Base-by-base conservation (phyloP, 2,113 vertebrate species). In the Argyrosomus japonicus region DNA sequence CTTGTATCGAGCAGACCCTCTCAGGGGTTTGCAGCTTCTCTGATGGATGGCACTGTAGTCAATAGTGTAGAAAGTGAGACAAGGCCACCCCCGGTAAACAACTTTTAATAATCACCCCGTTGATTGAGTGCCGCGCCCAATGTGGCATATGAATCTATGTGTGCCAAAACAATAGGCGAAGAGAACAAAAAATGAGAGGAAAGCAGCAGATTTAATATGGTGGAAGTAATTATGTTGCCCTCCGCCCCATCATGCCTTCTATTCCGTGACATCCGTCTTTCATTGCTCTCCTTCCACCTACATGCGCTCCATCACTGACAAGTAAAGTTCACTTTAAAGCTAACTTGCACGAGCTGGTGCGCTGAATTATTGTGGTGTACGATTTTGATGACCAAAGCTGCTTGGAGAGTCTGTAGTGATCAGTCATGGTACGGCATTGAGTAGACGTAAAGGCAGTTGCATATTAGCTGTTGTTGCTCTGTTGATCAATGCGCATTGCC, bases 71-170 rank as follows among this genome's bases (percentile, higher is more conserved):
- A 88, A 90, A 93, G 86, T 77, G 69, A 84, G 83, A 91, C 90
- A 71, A 83, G 87, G 83, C 89, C 84, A 86, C 89, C 91, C 84
- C 85, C 36, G 25, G 82, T 91, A 90, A 91, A 93, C 86, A 88
- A 83, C 77, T 90, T 93, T 93, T 93, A 93, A 94, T 94, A 92
- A 93, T 91, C 82, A 86, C 84, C 92, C 80, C 36, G 69, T 80
- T 94, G 91, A 94, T 93, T 91, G 91, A 93, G 89, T 88, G 87
- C 88, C 51, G 83, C 21, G 15, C 58, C 75, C 51, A 54, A 87
- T 83, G 82, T 92, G 76, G 67, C 68, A 29, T 67, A 83, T 84
- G 77, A 88, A 86, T 90, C 62, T 75, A 75, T 87, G 84, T 70
- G 77, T 81, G 82, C 71, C 89, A 71, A 83, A 88, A 90, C 73